phyloP scores from a whole-genome alignment of 64 coral and sea anemone species.

The Anthopleura sola region DNA sequence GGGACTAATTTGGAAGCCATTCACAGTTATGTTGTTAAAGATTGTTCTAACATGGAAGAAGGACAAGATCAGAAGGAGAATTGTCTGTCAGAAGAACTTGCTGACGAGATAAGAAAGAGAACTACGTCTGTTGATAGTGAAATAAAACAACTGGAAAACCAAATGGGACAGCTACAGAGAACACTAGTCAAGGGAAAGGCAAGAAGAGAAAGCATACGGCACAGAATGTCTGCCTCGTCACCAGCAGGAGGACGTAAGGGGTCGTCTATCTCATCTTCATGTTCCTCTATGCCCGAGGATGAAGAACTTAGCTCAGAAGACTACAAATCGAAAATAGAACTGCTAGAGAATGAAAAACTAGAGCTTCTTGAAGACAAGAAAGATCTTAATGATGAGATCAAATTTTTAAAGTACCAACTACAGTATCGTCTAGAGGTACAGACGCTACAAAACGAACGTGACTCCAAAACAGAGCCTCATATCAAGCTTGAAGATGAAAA shows the following conservation, averaged over 20 bases:
- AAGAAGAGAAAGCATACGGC: conserved; percentile 10
- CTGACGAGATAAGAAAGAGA: conserved; percentile 48
- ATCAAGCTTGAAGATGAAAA: conserved; percentile 50
- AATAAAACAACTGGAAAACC: conserved; percentile 57
- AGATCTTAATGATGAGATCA: conserved; percentile 71
- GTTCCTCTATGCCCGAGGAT: background rate
- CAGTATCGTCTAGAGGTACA: conserved; percentile 71
- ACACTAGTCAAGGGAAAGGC: conserved; percentile 49
- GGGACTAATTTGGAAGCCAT: conserved; percentile 37
- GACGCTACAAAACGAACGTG: conserved; percentile 33
- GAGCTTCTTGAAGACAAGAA: conserved; percentile 68
- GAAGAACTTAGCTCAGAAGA: conserved; percentile 48
- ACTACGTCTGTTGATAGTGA: conserved; percentile 60
- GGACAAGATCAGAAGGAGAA: background rate
- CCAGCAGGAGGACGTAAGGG: conserved; percentile 5
- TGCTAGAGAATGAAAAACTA: conserved; percentile 50
- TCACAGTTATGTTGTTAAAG: conserved; percentile 20
- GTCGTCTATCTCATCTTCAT: background rate
- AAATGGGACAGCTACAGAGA: conserved; percentile 47
- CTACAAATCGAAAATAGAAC: conserved; percentile 38
- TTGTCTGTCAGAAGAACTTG: conserved; percentile 48
- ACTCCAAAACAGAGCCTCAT: background rate
- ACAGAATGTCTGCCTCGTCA: background rate
- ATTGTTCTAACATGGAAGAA: background rate
- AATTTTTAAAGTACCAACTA: conserved; percentile 82